Conservation (phyloP, 2,888 invertebrate genomes). For the Drosophila fungiperda region DNA sequence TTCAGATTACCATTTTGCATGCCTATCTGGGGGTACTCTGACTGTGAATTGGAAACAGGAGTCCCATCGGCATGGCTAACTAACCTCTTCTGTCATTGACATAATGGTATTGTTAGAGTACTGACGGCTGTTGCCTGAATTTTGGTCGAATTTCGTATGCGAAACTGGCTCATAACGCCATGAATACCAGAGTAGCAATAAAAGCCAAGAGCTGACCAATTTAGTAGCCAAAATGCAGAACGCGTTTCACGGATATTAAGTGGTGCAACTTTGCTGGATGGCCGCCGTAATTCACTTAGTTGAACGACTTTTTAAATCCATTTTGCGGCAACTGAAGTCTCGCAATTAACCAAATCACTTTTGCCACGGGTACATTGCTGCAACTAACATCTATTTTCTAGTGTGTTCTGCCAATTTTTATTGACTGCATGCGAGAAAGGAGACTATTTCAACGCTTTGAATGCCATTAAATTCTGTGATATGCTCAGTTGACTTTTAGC, state of each 20-base stretch:
- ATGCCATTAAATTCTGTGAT: slow-evolving; percentile 28
- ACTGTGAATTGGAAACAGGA: slow-evolving; percentile 18
- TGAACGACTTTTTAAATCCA: slow-evolving; percentile 41
- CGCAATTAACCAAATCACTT: slow-evolving; percentile 33
- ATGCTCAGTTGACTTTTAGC: neutral
- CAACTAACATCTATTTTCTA: slow-evolving; percentile 38
- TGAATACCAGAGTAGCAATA: slow-evolving; percentile 46
- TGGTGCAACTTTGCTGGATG: slow-evolving; percentile 23
- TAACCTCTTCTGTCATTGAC: slow-evolving; percentile 40
- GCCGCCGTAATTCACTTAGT: slow-evolving; percentile 23
- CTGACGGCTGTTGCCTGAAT: slow-evolving; percentile 13
- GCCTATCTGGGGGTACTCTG: slow-evolving; percentile 23
- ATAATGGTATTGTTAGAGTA: slow-evolving; percentile 48
- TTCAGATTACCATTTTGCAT: slow-evolving; percentile 32
- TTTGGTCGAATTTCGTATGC: slow-evolving; percentile 52
- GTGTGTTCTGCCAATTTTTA: slow-evolving; percentile 71
- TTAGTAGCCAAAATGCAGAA: slow-evolving; percentile 44
- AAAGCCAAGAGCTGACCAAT: slow-evolving; percentile 37
- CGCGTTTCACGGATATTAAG: slow-evolving; percentile 63
- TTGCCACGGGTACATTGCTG: slow-evolving; percentile 9
- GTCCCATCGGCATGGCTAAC: slow-evolving; percentile 23
- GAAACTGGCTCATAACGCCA: slow-evolving; percentile 48
- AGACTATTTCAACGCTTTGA: neutral
- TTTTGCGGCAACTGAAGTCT: slow-evolving; percentile 27
- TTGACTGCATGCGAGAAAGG: slow-evolving; percentile 15